Conservation (phyloP, 2,888 invertebrate species). For the Erebia palarica region DNA sequence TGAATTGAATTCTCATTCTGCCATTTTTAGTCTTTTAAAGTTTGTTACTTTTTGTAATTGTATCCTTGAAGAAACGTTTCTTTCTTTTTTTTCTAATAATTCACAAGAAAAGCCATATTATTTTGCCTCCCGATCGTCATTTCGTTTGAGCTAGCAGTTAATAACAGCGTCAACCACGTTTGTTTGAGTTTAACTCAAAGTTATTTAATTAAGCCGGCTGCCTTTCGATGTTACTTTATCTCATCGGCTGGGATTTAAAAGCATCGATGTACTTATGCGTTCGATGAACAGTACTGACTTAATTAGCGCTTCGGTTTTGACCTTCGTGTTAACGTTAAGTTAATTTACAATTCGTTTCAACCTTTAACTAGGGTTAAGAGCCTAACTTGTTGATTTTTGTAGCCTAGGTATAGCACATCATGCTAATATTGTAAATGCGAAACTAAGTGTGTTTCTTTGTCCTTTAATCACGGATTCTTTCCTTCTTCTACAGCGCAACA, state of each 20-base stretch:
- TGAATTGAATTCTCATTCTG: too few relatives aligned
- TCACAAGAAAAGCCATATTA: not conserved
- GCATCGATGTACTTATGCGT: not conserved
- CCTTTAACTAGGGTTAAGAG: not conserved
- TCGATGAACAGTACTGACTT: conserved; percentile 7
- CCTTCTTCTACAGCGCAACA: too few relatives aligned
- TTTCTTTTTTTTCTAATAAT: too few relatives aligned
- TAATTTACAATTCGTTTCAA: not conserved
- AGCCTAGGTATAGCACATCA: not conserved
- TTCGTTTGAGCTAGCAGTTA: conserved; percentile 27
- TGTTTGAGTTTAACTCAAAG: conserved; percentile 43
- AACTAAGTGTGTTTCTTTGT: too few relatives aligned
- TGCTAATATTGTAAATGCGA: too few relatives aligned
- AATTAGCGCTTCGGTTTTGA: conserved; percentile 19
- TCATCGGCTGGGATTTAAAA: conserved; percentile 2
- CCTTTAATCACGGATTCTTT: too few relatives aligned
- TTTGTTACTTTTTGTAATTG: too few relatives aligned
- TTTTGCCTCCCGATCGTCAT: not conserved
- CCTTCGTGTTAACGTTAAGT: conserved; percentile 13
- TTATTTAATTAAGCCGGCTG: conserved; percentile 46
- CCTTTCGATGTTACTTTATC: conserved; percentile 31
- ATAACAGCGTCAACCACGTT: conserved; percentile 32
- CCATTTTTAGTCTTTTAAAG: too few relatives aligned
- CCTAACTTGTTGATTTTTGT: not conserved
- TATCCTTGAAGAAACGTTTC: too few relatives aligned